Conservation (phyloP, 2,113 vertebrate species). For the Castor canadensis region DNA sequence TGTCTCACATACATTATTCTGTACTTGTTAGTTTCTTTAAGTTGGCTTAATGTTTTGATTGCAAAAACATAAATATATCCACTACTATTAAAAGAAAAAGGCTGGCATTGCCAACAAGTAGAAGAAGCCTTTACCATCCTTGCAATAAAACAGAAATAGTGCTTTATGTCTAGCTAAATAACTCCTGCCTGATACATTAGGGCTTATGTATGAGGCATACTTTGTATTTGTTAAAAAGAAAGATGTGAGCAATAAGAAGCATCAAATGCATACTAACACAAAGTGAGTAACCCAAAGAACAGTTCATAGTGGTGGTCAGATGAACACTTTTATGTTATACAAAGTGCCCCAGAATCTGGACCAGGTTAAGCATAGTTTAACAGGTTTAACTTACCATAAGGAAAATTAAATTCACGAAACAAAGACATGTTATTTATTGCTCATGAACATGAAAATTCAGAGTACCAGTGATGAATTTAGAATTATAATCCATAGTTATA, state of each 20-base stretch:
- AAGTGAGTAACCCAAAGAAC: neutral
- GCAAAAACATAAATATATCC: neutral
- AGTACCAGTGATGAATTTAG: neutral
- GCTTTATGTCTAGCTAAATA: neutral
- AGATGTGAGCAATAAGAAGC: neutral
- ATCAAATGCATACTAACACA: neutral
- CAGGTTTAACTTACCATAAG: neutral
- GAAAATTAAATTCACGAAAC: neutral
- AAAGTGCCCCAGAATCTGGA: neutral
- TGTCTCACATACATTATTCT: neutral
- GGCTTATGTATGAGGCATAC: neutral
- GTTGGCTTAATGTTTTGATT: neutral
- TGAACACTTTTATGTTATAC: neutral
- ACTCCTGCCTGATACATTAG: neutral
- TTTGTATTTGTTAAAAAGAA: neutral
- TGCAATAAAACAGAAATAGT: neutral
- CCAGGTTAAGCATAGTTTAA: neutral
- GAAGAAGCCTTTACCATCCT: neutral
- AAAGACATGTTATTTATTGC: neutral
- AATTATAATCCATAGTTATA: neutral
- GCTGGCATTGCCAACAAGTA: neutral
- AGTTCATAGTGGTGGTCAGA: neutral
- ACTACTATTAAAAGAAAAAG: neutral
- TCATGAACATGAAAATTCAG: neutral
- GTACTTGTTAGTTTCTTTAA: conserved; percentile 6